These are phyloP conservation scores for Scartelaos histophorus DNA, from an alignment of 2,113 vertebrate species.

Conservation along the genomic window DNA sequence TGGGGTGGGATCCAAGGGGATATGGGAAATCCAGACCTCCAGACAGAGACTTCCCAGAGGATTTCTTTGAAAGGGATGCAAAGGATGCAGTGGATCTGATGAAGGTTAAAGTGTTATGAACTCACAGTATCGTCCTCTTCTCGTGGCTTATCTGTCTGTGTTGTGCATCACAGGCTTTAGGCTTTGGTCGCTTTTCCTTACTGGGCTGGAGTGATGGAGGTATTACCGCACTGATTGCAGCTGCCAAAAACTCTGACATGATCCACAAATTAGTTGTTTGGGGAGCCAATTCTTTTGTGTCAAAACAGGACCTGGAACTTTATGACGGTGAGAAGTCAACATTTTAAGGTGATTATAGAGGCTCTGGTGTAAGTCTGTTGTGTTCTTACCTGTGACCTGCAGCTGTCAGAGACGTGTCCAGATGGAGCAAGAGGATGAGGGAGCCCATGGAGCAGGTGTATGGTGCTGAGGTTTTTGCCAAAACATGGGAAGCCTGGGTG, in stretches of 20 bases:
- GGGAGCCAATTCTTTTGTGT: constrained; percentile 85
- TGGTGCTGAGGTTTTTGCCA: constrained; percentile 80
- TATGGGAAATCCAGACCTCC: constrained; percentile 90
- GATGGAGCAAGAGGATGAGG: constrained; percentile 84
- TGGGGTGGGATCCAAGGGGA: constrained; percentile 90
- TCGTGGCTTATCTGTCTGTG: background rate
- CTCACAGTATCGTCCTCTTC: background rate
- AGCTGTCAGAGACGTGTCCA: constrained; percentile 88
- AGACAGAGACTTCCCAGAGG: constrained; percentile 83
- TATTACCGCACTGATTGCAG: constrained; percentile 85
- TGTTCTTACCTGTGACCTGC: background rate
- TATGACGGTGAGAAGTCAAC: constrained; percentile 77
- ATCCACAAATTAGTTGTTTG: constrained; percentile 86
- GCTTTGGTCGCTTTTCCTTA: constrained; percentile 84
- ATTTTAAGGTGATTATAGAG: background rate
- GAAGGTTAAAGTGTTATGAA: constrained; percentile 75
- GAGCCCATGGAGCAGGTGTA: constrained; percentile 88
- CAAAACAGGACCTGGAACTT: constrained; percentile 81
- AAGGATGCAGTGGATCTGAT: constrained; percentile 89
- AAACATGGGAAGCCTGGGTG: constrained; percentile 86
- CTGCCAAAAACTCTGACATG: constrained; percentile 78
- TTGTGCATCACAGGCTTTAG: constrained; percentile 72
- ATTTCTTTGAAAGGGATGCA: constrained; percentile 91
- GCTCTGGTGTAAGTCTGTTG: background rate
- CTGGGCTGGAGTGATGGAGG: constrained; percentile 94